Evolutionary conservation across 2,113 vertebrate genomes (phyloP), one percentile per base, ranked within the genome.

Genomic region (Porphyrio hochstetteri): DNA sequence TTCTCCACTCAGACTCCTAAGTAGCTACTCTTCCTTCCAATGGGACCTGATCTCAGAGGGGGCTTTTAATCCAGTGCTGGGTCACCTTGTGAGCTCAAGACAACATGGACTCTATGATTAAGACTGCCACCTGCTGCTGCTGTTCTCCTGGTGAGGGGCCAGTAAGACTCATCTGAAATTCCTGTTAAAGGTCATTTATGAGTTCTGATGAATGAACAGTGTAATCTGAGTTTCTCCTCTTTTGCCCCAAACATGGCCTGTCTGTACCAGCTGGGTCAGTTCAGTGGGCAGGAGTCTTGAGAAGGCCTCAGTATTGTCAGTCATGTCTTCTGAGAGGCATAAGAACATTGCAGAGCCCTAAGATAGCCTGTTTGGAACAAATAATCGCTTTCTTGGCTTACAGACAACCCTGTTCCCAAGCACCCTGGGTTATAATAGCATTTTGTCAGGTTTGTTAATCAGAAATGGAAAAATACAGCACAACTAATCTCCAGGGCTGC

Each of bases 391-490:
- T 86, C 80, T 86, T 96, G 96, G 86, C 95, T 94, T 79, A 71
- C 13, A 89, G 80, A 88, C 57, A 92, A 11, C n/a, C 19, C 40
- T 24, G 13, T 53, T 88, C 61, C 46, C 72, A 53, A 72, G 61
- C 28, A 76, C 77, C 56, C 60, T 7, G 56, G 12, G n/a, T 89
- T 88, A 53, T 61, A 90, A 91, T 44, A 82, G 86, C 53, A 52
- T 91, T 89, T 88, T 53, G 69, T 84, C 40, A 50, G 53, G 44
- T 70, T 81, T 93, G 65, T 75, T 92, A 82, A 92, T 92, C 88
- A 92, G 86, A 92, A 89, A 92, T 92, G 94, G 95, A 97, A 96
- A 97, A 97, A 79, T 70, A 96, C 92, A 79, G 78, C 72, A 42
- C 21, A 3, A 25, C 59, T 94, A 24, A 82, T 86, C 65, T 61